These are phyloP conservation scores for Oophaga pumilio DNA, from an alignment of 2,113 vertebrate species.

Conservation along the genomic window DNA sequence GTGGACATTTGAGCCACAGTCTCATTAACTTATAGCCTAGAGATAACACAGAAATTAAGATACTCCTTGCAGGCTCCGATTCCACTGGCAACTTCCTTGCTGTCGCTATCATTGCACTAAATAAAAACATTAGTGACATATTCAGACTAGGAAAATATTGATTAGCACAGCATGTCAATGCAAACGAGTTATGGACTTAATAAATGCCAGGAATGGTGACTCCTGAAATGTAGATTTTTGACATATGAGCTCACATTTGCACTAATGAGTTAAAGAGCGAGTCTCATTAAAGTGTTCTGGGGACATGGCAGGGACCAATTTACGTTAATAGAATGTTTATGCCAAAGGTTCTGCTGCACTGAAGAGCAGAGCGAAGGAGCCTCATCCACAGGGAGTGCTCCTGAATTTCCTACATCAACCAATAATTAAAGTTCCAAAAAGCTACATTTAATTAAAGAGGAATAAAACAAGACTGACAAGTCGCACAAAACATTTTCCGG, in stretches of 20 bases:
- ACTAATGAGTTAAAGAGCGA: slow-evolving; percentile 71
- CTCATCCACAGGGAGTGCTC: slow-evolving; percentile 54
- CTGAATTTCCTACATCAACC: slow-evolving; percentile 54
- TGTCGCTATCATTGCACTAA: slow-evolving; percentile 65
- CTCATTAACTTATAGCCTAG: slow-evolving; percentile 74
- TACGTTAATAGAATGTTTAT: slow-evolving; percentile 67
- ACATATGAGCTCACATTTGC: slow-evolving; percentile 71
- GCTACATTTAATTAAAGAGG: slow-evolving; percentile 50
- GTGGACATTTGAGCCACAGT: slow-evolving; percentile 60
- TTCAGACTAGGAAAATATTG: slow-evolving; percentile 69
- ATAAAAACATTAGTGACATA: slow-evolving; percentile 72
- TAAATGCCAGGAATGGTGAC: slow-evolving; percentile 69
- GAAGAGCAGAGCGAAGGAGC: slow-evolving; percentile 27
- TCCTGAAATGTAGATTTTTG: slow-evolving; percentile 67
- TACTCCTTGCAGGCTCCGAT: slow-evolving; percentile 65
- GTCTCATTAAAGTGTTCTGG: slow-evolving; percentile 69
- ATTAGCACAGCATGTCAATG: slow-evolving; percentile 72
- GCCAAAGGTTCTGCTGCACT: slow-evolving; percentile 60
- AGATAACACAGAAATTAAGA: slow-evolving; percentile 67
- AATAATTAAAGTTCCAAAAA: slow-evolving; percentile 57
- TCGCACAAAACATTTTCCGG: slow-evolving; percentile 45
- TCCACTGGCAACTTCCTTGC: slow-evolving; percentile 70
- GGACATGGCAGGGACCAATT: slow-evolving; percentile 69
- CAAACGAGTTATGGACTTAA: slow-evolving; percentile 73
- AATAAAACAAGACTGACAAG: slow-evolving; percentile 51